Conservation (phyloP, 2,888 invertebrate species). For the Plusia festucae region DNA sequence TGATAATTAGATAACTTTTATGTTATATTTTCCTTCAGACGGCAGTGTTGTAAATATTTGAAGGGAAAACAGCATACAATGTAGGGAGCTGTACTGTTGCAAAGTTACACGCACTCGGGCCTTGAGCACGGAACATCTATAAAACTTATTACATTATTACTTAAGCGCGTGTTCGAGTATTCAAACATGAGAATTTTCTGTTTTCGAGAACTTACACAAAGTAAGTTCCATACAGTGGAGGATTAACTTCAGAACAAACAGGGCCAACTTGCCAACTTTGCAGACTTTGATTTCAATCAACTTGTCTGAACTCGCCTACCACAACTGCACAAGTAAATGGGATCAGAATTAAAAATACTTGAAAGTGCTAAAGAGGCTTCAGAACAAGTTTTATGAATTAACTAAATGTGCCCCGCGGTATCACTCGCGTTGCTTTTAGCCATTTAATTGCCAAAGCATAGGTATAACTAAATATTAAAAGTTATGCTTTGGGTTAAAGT, state of each 20-base stretch:
- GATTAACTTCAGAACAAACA: background rate
- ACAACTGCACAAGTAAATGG: background rate
- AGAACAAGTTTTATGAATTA: background rate
- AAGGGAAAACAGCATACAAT: constrained; percentile 10
- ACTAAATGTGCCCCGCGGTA: too few relatives aligned
- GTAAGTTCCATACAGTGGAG: background rate
- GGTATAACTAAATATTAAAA: too few relatives aligned
- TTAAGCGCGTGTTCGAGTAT: constrained; percentile 1
- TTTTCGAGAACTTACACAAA: background rate
- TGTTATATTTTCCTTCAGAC: constrained; percentile 17
- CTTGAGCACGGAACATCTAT: background rate
- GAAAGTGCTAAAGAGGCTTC: too few relatives aligned
- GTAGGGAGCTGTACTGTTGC: constrained; percentile 8
- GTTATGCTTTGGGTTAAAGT: too few relatives aligned
- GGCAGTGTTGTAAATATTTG: constrained; percentile 35
- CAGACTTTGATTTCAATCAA: background rate
- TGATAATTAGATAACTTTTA: constrained; percentile 37
- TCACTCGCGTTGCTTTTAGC: too few relatives aligned
- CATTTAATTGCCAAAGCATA: too few relatives aligned
- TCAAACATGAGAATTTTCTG: background rate
- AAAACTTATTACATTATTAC: background rate
- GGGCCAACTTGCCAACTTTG: background rate
- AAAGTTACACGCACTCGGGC: constrained; percentile 12
- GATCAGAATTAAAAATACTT: background rate
- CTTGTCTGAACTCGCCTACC: background rate